Conservation (phyloP, 2,797 vertebrate genomes). For the Saguinus oedipus region DNA sequence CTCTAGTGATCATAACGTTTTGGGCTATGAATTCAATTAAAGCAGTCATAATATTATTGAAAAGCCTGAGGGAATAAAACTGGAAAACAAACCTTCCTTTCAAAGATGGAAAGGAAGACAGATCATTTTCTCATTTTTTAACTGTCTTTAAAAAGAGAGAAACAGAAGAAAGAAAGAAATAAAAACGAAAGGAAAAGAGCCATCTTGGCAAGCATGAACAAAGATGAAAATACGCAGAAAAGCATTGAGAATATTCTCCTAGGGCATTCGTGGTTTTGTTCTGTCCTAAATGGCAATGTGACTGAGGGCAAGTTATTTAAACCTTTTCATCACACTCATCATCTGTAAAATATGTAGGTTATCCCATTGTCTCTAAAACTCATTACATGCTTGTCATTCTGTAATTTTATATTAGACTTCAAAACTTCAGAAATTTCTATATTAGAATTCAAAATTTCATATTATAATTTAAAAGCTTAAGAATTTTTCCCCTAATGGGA, state of each 20-base stretch:
- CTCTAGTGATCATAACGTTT: background rate
- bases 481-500: background rate
- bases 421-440: background rate
- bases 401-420: background rate
- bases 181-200: background rate
- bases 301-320: background rate
- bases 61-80: background rate
- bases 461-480: background rate
- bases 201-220: background rate
- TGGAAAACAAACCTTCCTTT: background rate
- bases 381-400: background rate
- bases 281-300: background rate
- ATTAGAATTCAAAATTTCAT: background rate
- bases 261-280: background rate
- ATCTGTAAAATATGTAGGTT: background rate
- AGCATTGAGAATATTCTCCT: accelerated
- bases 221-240: background rate
- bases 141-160: background rate
- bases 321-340: background rate
- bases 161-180: background rate
- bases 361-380: background rate
- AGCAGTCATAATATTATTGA: background rate
- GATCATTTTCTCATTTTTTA: background rate
- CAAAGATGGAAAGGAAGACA: background rate
- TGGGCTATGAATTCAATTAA: background rate